Percentiles rank a stretch among this genome's conserved stretches.
Conservation (phyloP, 2,797 vertebrate genomes). For the Sebastes kiyomatsui region DNA sequence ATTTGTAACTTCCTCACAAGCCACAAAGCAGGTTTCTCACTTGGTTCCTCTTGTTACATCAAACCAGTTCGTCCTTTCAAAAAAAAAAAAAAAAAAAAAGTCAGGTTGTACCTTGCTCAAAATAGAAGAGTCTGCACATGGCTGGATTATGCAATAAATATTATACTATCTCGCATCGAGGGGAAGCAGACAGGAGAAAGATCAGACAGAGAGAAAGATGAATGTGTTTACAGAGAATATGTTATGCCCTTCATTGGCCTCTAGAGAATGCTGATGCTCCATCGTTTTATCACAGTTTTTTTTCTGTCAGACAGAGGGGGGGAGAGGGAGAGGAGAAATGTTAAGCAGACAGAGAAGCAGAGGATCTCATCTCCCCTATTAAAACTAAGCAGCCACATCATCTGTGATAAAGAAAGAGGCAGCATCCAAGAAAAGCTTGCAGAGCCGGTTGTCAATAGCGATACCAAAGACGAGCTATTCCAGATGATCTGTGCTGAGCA, state of each 20-base stretch:
- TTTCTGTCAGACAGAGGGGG: background rate
- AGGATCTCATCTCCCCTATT: conserved; percentile 41
- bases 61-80: background rate
- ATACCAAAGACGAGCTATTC: conserved; percentile 17
- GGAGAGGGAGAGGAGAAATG: background rate
- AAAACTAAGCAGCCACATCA: conserved; percentile 44
- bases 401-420: conserved; percentile 16
- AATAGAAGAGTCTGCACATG: conserved; percentile 18
- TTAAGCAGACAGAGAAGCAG: conserved; percentile 48
- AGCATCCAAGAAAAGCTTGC: conserved; percentile 11
- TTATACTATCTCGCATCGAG: conserved; percentile 13
- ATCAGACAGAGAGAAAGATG: conserved; percentile 39
- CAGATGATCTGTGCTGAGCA: background rate
- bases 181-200: conserved; percentile 14
- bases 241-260: conserved; percentile 58
- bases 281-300: conserved; percentile 34
- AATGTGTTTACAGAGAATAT: conserved; percentile 39
- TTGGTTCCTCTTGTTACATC: background rate
- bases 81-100: background rate
- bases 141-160: conserved; percentile 32
- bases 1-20: background rate
- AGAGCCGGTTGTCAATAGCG: conserved; percentile 1
- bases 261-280: conserved; percentile 78
- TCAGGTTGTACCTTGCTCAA: background rate
- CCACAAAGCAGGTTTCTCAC: conserved; percentile 19